phyloP scores from a whole-genome alignment of 2,888 invertebrate genomes.

The Noctuana brunneofusca region DNA sequence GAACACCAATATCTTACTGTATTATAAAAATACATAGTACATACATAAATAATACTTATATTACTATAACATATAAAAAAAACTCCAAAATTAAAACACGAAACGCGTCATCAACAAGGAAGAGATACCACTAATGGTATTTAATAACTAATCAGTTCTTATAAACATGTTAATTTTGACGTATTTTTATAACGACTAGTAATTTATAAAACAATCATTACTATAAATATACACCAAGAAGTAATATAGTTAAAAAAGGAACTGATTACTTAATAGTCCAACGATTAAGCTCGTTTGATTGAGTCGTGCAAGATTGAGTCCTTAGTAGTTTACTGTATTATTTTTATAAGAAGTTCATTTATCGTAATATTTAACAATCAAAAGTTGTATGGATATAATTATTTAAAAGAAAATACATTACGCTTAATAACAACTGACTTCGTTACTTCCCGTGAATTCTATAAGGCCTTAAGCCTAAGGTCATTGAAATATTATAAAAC shows the following conservation, averaged over 20 bases:
- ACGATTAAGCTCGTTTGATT: constrained; percentile 7
- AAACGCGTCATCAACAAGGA: constrained; percentile 11
- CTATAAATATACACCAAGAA: constrained; percentile 6
- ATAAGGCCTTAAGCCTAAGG: constrained; percentile 64
- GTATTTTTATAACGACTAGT: not conserved
- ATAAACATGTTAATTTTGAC: not conserved
- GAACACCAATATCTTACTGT: too few relatives aligned
- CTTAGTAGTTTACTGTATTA: not conserved
- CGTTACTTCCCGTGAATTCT: constrained; percentile 41
- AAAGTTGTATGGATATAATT: not conserved
- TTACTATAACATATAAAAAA: not conserved
- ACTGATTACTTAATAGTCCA: constrained; percentile 16
- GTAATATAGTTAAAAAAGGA: constrained; percentile 14
- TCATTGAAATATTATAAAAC: constrained; percentile 71
- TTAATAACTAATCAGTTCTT: not conserved
- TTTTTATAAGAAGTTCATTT: not conserved
- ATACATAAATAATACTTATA: not conserved
- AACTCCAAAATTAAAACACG: not conserved
- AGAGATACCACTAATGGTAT: not conserved
- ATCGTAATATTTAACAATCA: constrained; percentile 3
- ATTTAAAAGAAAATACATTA: constrained; percentile 17
- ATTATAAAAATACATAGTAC: not conserved
- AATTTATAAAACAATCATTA: constrained; percentile 16
- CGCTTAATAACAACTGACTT: constrained; percentile 22
- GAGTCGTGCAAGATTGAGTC: constrained; percentile 12